Conservation (phyloP, 2,888 invertebrate genomes). For the Eupithecia centaureata region DNA sequence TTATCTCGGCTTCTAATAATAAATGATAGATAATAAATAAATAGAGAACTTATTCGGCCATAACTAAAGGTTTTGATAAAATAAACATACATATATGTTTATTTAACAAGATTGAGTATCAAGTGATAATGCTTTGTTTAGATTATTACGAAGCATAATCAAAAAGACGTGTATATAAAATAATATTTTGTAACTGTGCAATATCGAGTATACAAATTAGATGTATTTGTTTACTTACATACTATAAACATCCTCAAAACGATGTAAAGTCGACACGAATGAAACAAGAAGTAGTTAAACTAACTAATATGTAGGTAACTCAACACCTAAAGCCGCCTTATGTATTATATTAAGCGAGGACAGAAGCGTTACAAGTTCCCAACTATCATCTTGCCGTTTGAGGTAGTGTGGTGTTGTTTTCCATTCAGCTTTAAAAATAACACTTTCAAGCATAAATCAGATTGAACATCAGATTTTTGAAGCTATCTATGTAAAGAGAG, state of each 20-base stretch:
- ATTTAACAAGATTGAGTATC: too few relatives aligned
- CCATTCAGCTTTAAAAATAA: neutral
- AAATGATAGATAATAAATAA: too few relatives aligned
- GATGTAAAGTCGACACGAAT: neutral
- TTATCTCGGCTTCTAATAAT: too few relatives aligned
- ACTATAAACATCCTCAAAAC: neutral
- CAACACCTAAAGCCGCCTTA: neutral
- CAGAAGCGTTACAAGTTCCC: conserved; percentile 12
- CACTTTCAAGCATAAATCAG: neutral
- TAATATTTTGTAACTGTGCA: neutral
- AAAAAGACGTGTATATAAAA: neutral
- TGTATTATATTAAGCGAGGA: conserved; percentile 13
- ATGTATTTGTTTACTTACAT: neutral
- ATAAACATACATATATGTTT: too few relatives aligned
- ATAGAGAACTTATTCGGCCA: too few relatives aligned
- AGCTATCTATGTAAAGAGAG: neutral
- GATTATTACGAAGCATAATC: neutral
- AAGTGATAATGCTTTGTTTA: neutral
- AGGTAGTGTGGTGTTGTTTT: neutral
- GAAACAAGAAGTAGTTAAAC: neutral
- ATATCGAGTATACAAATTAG: neutral
- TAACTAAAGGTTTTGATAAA: too few relatives aligned
- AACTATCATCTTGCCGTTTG: conserved; percentile 1
- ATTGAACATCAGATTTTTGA: neutral
- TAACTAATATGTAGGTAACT: neutral